Evolutionary conservation across 2,113 vertebrate species (phyloP).

Genomic region (Solea solea): DNA sequence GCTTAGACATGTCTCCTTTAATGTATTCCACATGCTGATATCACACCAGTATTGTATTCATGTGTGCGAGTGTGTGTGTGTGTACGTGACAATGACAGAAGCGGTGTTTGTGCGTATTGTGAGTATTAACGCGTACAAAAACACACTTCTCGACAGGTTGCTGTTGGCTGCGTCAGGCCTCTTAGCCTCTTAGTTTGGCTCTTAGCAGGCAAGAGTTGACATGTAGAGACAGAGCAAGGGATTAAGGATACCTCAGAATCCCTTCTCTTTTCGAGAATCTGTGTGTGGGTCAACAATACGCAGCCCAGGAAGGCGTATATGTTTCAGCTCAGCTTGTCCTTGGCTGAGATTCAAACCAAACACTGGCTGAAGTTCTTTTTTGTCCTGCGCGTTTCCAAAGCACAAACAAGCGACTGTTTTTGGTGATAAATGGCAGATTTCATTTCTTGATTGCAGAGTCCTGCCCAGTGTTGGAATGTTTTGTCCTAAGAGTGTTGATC

Average conservation of each 20-base stretch:
- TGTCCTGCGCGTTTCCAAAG: slow-evolving; percentile 11
- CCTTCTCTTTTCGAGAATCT: slow-evolving; percentile 31
- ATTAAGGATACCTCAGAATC: slow-evolving; percentile 40
- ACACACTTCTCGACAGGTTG: not conserved
- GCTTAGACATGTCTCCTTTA: slow-evolving; percentile 35
- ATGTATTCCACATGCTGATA: slow-evolving; percentile 17
- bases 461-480: slow-evolving; percentile 56
- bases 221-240: slow-evolving; percentile 33
- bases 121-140: not conserved
- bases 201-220: slow-evolving; percentile 28
- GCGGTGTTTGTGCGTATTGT: not conserved
- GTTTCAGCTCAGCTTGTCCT: slow-evolving; percentile 42
- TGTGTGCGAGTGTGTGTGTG: not conserved
- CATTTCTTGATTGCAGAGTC: slow-evolving; percentile 36
- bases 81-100: not conserved
- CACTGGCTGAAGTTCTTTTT: slow-evolving; percentile 16
- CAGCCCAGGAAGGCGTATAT: slow-evolving; percentile 26
- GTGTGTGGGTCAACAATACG: slow-evolving; percentile 34
- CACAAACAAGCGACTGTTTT: slow-evolving; percentile 25
- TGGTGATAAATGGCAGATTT: slow-evolving; percentile 34
- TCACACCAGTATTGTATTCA: slow-evolving; percentile 4
- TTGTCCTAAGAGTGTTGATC: slow-evolving; percentile 34
- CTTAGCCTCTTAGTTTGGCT: slow-evolving; percentile 30
- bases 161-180: slow-evolving; percentile 14
- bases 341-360: slow-evolving; percentile 55